Base-by-base conservation (phyloP, 2,888 invertebrate species). In the Tipula unca region DNA sequence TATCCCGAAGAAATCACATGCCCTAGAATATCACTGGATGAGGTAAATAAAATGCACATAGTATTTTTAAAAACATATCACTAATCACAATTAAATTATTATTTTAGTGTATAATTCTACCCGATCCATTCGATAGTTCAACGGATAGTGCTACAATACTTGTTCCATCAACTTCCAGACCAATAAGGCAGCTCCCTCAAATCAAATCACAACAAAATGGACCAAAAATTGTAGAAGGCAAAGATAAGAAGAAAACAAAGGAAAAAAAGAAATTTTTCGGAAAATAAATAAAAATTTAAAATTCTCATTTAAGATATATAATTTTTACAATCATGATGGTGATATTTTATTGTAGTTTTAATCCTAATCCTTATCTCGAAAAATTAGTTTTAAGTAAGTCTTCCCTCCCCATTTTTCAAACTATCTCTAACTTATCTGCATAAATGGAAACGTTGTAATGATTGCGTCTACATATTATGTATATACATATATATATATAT, bases 1-100 rank as follows among this genome's bases (percentile, higher is more conserved):
- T 94, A 93, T 90, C 97, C 97, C 0, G 97, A 97, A 89, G 96
- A 97, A 90, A 94, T 96, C 87, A 92, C 92, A 1, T 92, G 95
- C 0, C 94, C 94, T 4, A 92, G 96, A 89, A 94, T 96, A 88
- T 92, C 93, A 86, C 89, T 95, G 84, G 92, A 92, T 87, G 95
- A 96, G 39, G 88, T 88, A 87, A 3, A 36, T 17, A 29, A 36
- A 83, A 83, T n/a, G 5, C 6, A 83, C 3, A 35, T 32, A 17
- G n/a, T n/a, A n/a, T 17, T n/a, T n/a, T n/a, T n/a, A n/a, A 48
- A n/a, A 39, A 17, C n/a, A 48, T 48, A 3, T n/a, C 14, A n/a
- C n/a, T 1, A 17, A 17, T 48, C 13, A 39, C n/a, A 35, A 82
- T 82, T 83, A 14, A 29, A 35, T 84, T 82, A 29, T 84, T 84